Base-by-base conservation (phyloP, 2,888 invertebrate species). In the Dasypogon diadema region DNA sequence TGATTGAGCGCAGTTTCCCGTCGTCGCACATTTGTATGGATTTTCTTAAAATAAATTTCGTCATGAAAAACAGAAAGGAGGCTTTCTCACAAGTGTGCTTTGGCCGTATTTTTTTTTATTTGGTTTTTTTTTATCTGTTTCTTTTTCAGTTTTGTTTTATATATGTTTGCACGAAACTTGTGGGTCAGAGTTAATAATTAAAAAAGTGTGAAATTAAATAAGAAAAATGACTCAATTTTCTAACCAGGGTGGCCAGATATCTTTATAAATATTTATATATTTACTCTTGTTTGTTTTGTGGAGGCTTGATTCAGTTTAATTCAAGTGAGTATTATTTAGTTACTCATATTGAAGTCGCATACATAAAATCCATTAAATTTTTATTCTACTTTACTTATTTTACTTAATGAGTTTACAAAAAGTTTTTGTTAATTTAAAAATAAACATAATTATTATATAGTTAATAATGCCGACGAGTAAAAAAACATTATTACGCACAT, bases 11-110 rank as follows among this genome's bases (percentile, higher is more conserved):
- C 51, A 21, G 18, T n/a, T 51, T 21, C 18, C 18, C 18, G n/a
- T 37, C 65, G 65, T 30, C n/a, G 48, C 14, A 26, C 16, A 48
- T 22, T 68, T 46, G 46, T 12, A 68, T 48, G n/a, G 65, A 68
- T 68, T 68, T 65, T 68, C 65, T 26, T 16, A 34, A 70, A 70
- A 70, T 54, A 70, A 54, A 54, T 70, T 21, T 54, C 12, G 21
- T 70, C 30, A 26, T 10, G 54, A 34, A 68, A 48, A 51, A 51
- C 16, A 42, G 60, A 34, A 37, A 42, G 60, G 18, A 18, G 5
- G 12, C n/a, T 2, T 42, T 5, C 3, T 30, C 3, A 30, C 30
- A 30, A 30, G 3, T 12, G 42, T 42, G 2, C n/a, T 42, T 42
- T 42, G 8, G 3, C 42, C n/a, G n/a, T n/a, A n/a, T n/a, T 42